Conservation (phyloP, 2,888 invertebrate genomes). For the Oeneis ivallda region DNA sequence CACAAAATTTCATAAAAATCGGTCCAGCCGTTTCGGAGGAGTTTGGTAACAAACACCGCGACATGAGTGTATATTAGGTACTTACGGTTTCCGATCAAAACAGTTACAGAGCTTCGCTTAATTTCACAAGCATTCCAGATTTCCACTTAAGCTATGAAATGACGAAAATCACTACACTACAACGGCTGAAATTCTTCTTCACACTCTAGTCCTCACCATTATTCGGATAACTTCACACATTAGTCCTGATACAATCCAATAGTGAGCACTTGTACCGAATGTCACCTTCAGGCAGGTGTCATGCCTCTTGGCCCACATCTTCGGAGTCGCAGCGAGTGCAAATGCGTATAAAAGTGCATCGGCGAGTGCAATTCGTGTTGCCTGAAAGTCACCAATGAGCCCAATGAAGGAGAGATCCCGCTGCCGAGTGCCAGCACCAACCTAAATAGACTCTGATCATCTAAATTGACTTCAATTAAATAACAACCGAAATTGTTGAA, state of each 20-base stretch:
- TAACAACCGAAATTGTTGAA: constrained; percentile 83
- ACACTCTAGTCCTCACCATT: neutral
- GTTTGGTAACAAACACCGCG: too few relatives aligned
- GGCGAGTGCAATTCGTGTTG: constrained; percentile 80
- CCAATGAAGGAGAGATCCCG: constrained; percentile 82
- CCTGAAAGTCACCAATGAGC: constrained; percentile 82
- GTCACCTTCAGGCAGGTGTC: constrained; percentile 20
- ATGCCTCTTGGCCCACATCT: constrained; percentile 53
- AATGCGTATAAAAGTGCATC: constrained; percentile 76
- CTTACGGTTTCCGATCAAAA: neutral
- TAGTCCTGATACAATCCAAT: constrained; percentile 6
- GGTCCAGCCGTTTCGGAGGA: too few relatives aligned
- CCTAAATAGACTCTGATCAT: constrained; percentile 83
- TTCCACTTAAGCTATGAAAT: neutral
- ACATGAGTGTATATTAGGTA: too few relatives aligned
- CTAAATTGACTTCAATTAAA: constrained; percentile 83
- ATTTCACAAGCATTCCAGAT: neutral
- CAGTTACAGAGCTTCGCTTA: neutral
- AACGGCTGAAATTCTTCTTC: neutral
- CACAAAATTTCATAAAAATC: too few relatives aligned
- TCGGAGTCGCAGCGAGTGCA: constrained; percentile 51
- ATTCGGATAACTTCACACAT: neutral
- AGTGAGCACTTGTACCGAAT: neutral
- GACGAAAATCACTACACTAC: constrained; percentile 3
- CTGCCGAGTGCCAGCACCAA: constrained; percentile 80